Evolutionary conservation across 2,888 invertebrate genomes (phyloP), one percentile per base, ranked within the genome.

Genomic region (Rhagonycha fulva): DNA sequence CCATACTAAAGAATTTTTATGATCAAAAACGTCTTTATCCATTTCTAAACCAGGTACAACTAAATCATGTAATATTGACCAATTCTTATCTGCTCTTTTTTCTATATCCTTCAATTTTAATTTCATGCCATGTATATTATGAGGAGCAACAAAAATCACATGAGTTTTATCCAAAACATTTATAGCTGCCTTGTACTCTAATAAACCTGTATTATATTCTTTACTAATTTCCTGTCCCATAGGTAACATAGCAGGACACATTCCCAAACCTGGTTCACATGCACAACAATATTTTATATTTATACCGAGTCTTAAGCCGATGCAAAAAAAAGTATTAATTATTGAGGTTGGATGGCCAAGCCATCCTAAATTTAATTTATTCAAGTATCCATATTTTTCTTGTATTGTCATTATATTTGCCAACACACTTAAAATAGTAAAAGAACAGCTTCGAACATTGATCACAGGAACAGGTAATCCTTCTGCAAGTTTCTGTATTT

Each of bases 241-340:
- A 12, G 62, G 61, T 30, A 77, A 66, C n/a, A 68, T 32, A 28
- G 70, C 32, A 7, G 77, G 77, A 60, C 67, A 24, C 47, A 72
- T 63, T 9, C 47, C 32, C 14, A 60, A 9, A n/a, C 70, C 67
- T 60, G 47, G 14, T 11, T 47, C 26, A 71, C 66, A 73, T 30
- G 73, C 14, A 62, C 78, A 78, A 14, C 28, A 77, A 32, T 78
- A 80, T 47, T 73, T 69, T 14, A 80, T 28, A 74, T 80, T 75
- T 23, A 80, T 75, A 30, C 76, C 78, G 19, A 80, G n/a, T 23
- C 32, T 71, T 47, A 78, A 76, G 7, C 75, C 74, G 9, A 79
- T 72, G 14, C 72, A 71, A 61, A 80, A 62, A 71, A 74, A 80
- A 14, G 79, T 77, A 62, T 80, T 80, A 12, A 80, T 69, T 70